A percentile compares a stretch with the other conserved stretches of the same genome.
phyloP scores from a whole-genome alignment of 2,113 vertebrate genomes.

The Thalassarche chlororhynchos region DNA sequence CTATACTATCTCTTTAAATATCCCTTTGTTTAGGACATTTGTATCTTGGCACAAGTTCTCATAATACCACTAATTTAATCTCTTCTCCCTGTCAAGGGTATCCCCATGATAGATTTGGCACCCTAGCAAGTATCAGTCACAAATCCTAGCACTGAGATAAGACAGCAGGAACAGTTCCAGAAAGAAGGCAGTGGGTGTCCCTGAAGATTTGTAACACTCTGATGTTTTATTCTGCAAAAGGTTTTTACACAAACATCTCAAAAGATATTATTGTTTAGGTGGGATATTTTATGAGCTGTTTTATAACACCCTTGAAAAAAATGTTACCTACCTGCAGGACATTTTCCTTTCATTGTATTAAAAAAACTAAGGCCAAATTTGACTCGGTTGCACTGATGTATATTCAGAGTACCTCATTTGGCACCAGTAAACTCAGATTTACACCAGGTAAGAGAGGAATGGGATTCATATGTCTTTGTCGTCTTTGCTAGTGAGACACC shows the following conservation, averaged over 20 bases:
- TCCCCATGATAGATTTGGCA: conserved; percentile 13
- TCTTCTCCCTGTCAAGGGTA: not conserved
- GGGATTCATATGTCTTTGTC: not conserved
- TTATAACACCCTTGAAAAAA: not conserved
- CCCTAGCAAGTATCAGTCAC: conserved; percentile 10
- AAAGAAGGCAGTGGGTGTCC: not conserved
- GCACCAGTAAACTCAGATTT: not conserved
- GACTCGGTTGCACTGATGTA: not conserved
- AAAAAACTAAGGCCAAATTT: not conserved
- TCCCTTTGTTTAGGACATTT: not conserved
- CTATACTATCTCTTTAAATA: not conserved
- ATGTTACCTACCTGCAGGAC: not conserved
- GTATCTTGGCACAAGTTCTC: not conserved
- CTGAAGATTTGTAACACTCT: not conserved
- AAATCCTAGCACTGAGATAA: conserved; percentile 13
- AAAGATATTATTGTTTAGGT: not conserved
- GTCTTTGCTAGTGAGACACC: not conserved
- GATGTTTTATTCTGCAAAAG: not conserved
- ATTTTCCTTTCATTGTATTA: not conserved
- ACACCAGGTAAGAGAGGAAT: not conserved
- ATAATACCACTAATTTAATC: not conserved
- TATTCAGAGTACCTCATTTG: not conserved
- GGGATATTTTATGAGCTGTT: not conserved
- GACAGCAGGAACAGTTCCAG: conserved; percentile 14
- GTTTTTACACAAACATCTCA: not conserved